These are phyloP conservation scores for Ceratina australensis DNA, from an alignment of 1,140 invertebrate genomes.

Conservation along the genomic window DNA sequence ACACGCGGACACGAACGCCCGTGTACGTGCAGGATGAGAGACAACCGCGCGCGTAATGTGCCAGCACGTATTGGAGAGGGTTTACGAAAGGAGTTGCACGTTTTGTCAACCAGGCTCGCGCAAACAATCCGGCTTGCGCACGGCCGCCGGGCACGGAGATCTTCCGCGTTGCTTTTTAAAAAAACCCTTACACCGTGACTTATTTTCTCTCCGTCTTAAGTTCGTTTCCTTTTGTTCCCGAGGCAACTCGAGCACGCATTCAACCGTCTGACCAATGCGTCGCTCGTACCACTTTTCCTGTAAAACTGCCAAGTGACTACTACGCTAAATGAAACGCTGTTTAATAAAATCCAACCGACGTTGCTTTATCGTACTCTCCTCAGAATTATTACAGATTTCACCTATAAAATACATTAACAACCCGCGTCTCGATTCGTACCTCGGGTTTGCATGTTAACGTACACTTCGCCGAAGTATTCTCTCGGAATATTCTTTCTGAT, in stretches of 20 bases:
- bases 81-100: constrained; percentile 41
- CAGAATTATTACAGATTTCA: too few species aligned
- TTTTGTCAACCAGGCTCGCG: constrained; percentile 46
- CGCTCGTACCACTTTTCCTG: background rate
- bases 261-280: background rate
- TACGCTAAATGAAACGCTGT: background rate
- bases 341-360: background rate
- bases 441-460: background rate
- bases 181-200: too few species aligned
- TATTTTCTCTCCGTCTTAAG: background rate
- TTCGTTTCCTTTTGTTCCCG: background rate
- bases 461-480: too few species aligned
- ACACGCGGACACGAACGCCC: background rate
- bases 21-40: constrained; percentile 27
- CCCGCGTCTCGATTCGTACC: too few species aligned
- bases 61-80: background rate
- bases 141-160: constrained; percentile 2
- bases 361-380: background rate
- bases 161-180: constrained; percentile 29
- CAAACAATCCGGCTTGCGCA: constrained; percentile 43
- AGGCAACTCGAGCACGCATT: constrained; percentile 7
- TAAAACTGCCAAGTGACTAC: background rate
- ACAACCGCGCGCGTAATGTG: background rate
- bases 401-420: too few species aligned
- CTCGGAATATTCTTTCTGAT: too few species aligned